Evolutionary conservation across 1,140 invertebrate species (phyloP).

Genomic region (Ericerus pela): DNA sequence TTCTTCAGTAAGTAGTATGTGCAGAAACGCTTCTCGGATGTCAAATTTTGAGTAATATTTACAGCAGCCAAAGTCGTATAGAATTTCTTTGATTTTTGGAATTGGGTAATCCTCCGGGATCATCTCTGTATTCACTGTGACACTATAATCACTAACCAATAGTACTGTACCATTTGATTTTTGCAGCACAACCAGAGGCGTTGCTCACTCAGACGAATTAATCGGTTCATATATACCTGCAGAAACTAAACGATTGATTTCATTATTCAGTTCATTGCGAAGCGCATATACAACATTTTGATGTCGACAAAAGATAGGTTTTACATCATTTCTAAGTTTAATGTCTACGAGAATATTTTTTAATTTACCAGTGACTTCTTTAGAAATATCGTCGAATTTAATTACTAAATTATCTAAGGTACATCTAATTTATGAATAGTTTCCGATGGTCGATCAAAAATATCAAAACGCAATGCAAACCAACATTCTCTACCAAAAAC

Average conservation of each 20-base stretch:
- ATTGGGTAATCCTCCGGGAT: constrained; percentile 17
- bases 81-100: constrained; percentile 18
- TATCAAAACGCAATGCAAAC: neutral
- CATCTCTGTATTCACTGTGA: constrained; percentile 29
- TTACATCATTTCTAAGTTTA: constrained; percentile 13
- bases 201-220: constrained; percentile 33
- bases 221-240: constrained; percentile 21
- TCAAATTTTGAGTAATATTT: constrained; percentile 25
- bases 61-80: constrained; percentile 19
- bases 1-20: constrained; percentile 25
- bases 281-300: constrained; percentile 25
- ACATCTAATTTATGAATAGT: neutral
- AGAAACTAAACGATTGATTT: constrained; percentile 19
- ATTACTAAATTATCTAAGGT: too few species aligned
- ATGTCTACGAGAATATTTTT: constrained; percentile 5
- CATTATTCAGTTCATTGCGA: constrained; percentile 20
- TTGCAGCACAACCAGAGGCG: constrained; percentile 34
- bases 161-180: constrained; percentile 34
- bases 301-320: constrained; percentile 26
- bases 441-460: neutral
- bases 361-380: neutral
- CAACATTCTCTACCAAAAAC: neutral
- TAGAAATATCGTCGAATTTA: constrained; percentile 14
- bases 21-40: constrained; percentile 24
- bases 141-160: constrained; percentile 36